Evolutionary conservation across 2,888 invertebrate species (phyloP).

Genomic region (Iphiclides podalirius): DNA sequence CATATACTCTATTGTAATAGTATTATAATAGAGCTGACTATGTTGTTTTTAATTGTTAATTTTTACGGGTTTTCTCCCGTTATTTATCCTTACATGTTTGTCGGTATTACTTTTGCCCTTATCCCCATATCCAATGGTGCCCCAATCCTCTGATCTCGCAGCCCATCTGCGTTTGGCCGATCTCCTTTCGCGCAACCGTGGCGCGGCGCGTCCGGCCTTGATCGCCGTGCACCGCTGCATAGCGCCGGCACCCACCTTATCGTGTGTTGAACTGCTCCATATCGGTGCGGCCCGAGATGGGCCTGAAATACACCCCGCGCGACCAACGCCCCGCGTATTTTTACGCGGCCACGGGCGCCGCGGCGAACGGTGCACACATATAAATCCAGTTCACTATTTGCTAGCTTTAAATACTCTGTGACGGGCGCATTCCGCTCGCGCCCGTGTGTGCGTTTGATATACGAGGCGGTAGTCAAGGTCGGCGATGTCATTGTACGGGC

Average conservation of each 20-base stretch:
- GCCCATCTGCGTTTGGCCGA: too few relatives aligned
- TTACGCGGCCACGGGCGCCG: slow-evolving; percentile 25
- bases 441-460: slow-evolving; percentile 48
- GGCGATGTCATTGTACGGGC: slow-evolving; percentile 76
- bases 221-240: slow-evolving; percentile 51
- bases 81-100: too few relatives aligned
- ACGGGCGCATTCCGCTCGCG: slow-evolving; percentile 60
- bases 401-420: slow-evolving; percentile 55
- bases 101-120: too few relatives aligned
- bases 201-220: slow-evolving; percentile 74
- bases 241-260: too few relatives aligned
- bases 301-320: slow-evolving; percentile 40
- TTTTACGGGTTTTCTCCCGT: too few relatives aligned
- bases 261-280: slow-evolving; percentile 75
- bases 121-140: too few relatives aligned
- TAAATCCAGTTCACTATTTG: slow-evolving; percentile 48
- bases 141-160: too few relatives aligned
- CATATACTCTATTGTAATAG: too few relatives aligned
- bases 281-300: slow-evolving; percentile 44
- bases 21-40: too few relatives aligned
- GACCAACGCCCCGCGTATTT: slow-evolving; percentile 31
- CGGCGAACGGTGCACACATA: slow-evolving; percentile 33
- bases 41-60: too few relatives aligned
- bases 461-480: slow-evolving; percentile 76
- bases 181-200: too few relatives aligned